Evolutionary conservation across 2,797 vertebrate genomes (phyloP), one percentile per base, ranked within the genome.

Genomic region (Stomatorhinus walkeri): DNA sequence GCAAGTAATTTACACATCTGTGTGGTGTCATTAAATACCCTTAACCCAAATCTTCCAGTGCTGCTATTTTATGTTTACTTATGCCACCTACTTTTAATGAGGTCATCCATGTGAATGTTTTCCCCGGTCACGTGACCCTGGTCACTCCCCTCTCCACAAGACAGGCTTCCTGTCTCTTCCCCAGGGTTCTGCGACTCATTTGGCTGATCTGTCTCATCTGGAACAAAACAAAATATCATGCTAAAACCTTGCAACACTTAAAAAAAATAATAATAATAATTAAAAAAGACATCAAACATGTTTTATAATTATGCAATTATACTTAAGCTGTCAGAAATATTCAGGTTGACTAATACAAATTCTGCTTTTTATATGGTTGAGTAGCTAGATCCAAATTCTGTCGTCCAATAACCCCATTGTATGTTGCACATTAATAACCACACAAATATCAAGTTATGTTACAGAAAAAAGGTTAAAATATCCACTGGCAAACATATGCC

Each of bases 1-100:
- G 43, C 83, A 85, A 46, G 48, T 24, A 51, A 85, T 85, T 48
- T 84, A 24, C 68, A 49, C 83, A 43, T 49, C 79, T 83, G 22
- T 56, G 85, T 86, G 85, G 24, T 59, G 24, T 54, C 49, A 54
- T 85, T 52, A 85, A 52, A 28, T 51, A 51, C 22, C 84, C 46
- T 28, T 28, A 24, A 85, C 48, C 28, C 22, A 24, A 46, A 84
- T 52, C 14, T 16, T 85, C 83, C 83, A 86, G 85, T 32, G 51
- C 24, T 14, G 22, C 49, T 49, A 85, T 52, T 85, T 28, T 43
- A 61, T n/a, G 54, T 46, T 43, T 43, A 28, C 54, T 61, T 32
- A 22, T 87, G 36, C 14, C 90, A 95, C 98, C 97, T 97, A 99
- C 98, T 97, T 97, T 94, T 97, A 91, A 99, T 94, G 90, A 98